Percentiles rank a stretch among this genome's conserved stretches.
phyloP scores from a whole-genome alignment of 2,888 invertebrate species.

The Athalia circularis region DNA sequence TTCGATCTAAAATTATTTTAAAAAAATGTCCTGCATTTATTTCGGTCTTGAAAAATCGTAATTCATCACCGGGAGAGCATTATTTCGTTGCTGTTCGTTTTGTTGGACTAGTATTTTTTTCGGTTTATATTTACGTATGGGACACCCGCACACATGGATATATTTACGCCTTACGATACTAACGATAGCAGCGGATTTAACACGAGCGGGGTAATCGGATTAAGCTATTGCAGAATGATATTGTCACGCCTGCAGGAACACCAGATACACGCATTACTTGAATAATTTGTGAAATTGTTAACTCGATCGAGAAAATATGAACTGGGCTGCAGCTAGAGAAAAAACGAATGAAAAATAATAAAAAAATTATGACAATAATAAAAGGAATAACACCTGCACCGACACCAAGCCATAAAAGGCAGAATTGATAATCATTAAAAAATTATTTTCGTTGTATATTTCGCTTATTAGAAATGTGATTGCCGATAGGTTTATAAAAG shows the following conservation, averaged over 20 bases:
- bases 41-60: no score
- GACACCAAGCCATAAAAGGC: no score
- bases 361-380: not conserved
- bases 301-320: conserved; percentile 3
- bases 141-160: not conserved
- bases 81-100: no score
- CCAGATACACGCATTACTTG: not conserved
- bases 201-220: conserved; percentile 42
- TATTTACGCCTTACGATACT: conserved; percentile 22
- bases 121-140: not conserved
- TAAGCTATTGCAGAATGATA: conserved; percentile 44
- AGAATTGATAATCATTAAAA: no score
- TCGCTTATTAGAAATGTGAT: not conserved
- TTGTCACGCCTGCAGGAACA: conserved; percentile 32
- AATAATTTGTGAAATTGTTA: conserved; percentile 12
- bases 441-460: no score
- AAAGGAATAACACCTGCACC: not conserved
- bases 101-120: no score
- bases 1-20: no score
- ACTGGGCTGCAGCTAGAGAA: not conserved
- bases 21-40: no score
- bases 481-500: not conserved
- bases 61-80: no score
- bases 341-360: not conserved
- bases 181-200: conserved; percentile 29